Evolutionary conservation across 2,113 vertebrate species (phyloP), one percentile per base, ranked within the genome.

Genomic region (Hypomesus transpacificus): DNA sequence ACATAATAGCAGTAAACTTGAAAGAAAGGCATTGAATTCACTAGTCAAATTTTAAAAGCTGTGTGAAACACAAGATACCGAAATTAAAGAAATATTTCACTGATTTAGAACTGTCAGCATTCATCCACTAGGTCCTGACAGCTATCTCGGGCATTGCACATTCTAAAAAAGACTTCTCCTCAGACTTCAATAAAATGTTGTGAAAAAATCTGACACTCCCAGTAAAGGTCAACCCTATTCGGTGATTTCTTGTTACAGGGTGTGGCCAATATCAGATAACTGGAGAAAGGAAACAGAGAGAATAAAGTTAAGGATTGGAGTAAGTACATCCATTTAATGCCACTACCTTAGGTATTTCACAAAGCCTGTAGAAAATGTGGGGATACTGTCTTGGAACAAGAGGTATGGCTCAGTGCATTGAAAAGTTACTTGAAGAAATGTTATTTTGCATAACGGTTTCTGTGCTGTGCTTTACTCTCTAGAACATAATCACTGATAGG

Each of bases 1-100:
- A 90, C 87, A 83, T 74, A 97, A 95, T 95, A 95, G 95, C 95
- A 94, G 94, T 93, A 94, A 96, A 96, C 93, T 94, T 88, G 91
- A 94, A 95, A 94, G 93, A 93, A 91, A 95, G 91, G 93, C 91
- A 89, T 94, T 91, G 89, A 92, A 93, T 94, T 95, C 94, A 94
- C 96, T 96, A 96, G 91, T 89, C 90, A 92, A 90, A 86, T 82
- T 90, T 92, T 91, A 93, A 95, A 95, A 94, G 91, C 91, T 90
- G 90, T 92, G 88, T 89, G 95, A 94, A 94, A 88, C 92, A 93
- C 90, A 77, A 69, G 93, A 90, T 92, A 93, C 91, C 86, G 76
- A 88, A 92, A 94, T 87, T 86, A 90, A 91, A 79, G 79, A 85
- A 85, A 87, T 85, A 89, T 82, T 77, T 74, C 88, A 87, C 85